phyloP scores from a whole-genome alignment of 2,888 invertebrate species.

The Cryptocheilus praepositus region DNA sequence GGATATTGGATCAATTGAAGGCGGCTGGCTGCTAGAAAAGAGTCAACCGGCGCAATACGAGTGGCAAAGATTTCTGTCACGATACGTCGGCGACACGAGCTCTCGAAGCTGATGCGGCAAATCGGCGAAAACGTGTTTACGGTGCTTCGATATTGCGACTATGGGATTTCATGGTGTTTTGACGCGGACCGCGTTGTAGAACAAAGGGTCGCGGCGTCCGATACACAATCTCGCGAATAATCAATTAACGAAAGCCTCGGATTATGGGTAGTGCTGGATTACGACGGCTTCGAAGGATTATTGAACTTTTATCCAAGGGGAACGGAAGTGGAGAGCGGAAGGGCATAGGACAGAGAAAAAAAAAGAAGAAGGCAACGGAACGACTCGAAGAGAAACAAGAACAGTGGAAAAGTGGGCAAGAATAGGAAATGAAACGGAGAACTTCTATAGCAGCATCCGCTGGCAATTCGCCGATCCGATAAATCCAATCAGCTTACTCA shows the following conservation, averaged over 20 bases:
- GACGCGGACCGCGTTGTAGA: too few relatives aligned
- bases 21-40: too few relatives aligned
- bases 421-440: slow-evolving; percentile 50
- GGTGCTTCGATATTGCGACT: too few relatives aligned
- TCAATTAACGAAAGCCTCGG: slow-evolving; percentile 55
- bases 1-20: too few relatives aligned
- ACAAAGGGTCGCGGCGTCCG: background rate
- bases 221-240: slow-evolving; percentile 40
- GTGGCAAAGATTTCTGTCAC: too few relatives aligned
- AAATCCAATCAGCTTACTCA: slow-evolving; percentile 70
- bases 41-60: too few relatives aligned
- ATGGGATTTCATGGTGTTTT: too few relatives aligned
- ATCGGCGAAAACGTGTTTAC: too few relatives aligned
- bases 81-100: too few relatives aligned
- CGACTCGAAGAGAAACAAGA: slow-evolving; percentile 24
- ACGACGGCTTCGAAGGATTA: slow-evolving; percentile 52
- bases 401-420: slow-evolving; percentile 33
- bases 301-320: slow-evolving; percentile 57
- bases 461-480: slow-evolving; percentile 64
- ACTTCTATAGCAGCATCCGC: slow-evolving; percentile 30
- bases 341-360: slow-evolving; percentile 13
- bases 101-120: too few relatives aligned
- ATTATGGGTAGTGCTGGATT: slow-evolving; percentile 56
- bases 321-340: slow-evolving; percentile 21
- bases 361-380: slow-evolving; percentile 24